Evolutionary conservation across 1,140 invertebrate species (phyloP), one percentile per base, ranked within the genome.

Genomic region (Drosophila triauraria): DNA sequence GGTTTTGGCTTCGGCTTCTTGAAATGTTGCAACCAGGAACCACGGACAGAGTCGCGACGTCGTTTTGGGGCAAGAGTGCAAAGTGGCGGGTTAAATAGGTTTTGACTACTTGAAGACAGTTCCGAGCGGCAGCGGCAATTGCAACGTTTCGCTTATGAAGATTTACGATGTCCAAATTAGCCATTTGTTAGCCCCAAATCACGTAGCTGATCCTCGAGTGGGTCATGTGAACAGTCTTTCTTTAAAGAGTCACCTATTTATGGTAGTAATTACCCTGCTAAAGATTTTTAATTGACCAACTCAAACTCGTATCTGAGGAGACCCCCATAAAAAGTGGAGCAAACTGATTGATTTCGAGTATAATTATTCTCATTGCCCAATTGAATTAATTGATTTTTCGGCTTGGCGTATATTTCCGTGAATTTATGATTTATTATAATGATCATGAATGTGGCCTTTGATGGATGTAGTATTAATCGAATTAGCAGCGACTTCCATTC

Each of bases 21-120:
- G 44, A 79, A 80, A 83, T 87, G 80, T 87, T 87, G 84, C 59
- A 87, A 87, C 76, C 57, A 81, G 82, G 68, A 85, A 81, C 74
- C 69, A 40, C 61, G 50, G 53, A 35, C 32, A 30, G 10, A 40
- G 30, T 60, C 35, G 35, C 35, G 12, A 38, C 12, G 56, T 32
- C 48, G 51, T 60, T 82, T 65, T 87, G 61, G 80, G 80, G 62
- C 80, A 87, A 82, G 64, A 88, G 84, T 83, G 84, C 83, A 88
- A 88, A 74, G 65, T 60, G 81, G 60, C 53, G 84, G 83, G 83
- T 88, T 87, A 80, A 87, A 87, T 80, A 69, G 83, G 71, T 74
- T 78, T 86, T 69, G 65, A 78, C 65, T 70, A 64, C 62, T 70
- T 61, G 53, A 75, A 53, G 61, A 56, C 67, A 77, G 48, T 76